Percentiles rank a stretch among this genome's conserved stretches.
Evolutionary conservation across 1,140 invertebrate species (phyloP).

Genomic region (Conus ventricosus): DNA sequence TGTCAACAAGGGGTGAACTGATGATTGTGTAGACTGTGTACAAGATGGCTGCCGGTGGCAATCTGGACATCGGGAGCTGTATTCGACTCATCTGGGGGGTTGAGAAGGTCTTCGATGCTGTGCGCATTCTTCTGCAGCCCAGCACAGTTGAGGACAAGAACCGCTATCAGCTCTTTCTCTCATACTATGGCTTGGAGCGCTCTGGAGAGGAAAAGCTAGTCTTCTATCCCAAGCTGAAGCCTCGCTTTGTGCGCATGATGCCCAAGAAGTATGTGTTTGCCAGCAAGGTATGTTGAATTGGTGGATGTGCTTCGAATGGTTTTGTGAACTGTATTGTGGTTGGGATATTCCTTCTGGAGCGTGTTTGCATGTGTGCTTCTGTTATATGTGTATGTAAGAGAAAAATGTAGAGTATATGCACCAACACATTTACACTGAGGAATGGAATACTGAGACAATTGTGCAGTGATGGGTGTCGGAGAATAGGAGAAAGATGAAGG

Average conservation of each 20-base stretch:
- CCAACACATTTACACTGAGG: too few relatives aligned
- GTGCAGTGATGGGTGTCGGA: too few relatives aligned
- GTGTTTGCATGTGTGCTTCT: too few relatives aligned
- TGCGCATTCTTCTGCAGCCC: slow-evolving; percentile 40
- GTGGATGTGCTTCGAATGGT: too few relatives aligned
- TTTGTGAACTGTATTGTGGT: slow-evolving; percentile 15
- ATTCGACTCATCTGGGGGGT: not conserved
- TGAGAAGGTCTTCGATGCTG: slow-evolving; percentile 22
- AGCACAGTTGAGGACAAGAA: slow-evolving; percentile 36
- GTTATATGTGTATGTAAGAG: not conserved
- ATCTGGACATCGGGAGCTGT: not conserved
- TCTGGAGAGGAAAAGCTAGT: slow-evolving; percentile 32
- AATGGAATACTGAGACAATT: too few relatives aligned
- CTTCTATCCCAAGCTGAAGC: slow-evolving; percentile 50
- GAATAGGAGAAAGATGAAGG: too few relatives aligned
- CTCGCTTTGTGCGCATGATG: slow-evolving; percentile 44
- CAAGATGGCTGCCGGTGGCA: not conserved
- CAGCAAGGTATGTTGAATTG: not conserved
- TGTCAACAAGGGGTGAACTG: too few relatives aligned
- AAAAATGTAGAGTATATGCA: not conserved
- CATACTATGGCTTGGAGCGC: slow-evolving; percentile 54
- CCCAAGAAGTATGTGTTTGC: not conserved
- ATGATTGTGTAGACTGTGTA: not conserved
- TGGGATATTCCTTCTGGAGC: not conserved
- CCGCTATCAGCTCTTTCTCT: slow-evolving; percentile 38